Conservation (phyloP, 1,140 invertebrate genomes). For the Bombus soroeensis region DNA sequence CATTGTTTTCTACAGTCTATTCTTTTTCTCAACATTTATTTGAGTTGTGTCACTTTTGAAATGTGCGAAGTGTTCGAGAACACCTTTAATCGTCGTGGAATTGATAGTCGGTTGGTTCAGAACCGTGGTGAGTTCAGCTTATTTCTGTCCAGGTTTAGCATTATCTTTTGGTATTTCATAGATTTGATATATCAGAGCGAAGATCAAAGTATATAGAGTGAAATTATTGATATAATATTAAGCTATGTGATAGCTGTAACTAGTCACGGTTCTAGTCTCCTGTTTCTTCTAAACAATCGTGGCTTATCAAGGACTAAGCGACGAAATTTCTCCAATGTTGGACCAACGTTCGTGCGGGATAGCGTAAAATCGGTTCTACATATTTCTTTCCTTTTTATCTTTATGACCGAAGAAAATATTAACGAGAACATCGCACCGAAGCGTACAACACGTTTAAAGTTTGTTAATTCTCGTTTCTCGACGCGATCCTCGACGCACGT, state of each 20-base stretch:
- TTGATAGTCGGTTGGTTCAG: not conserved
- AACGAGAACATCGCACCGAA: conserved; percentile 26
- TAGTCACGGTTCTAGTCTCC: not conserved
- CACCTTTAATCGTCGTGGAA: not conserved
- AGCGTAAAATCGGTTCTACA: not conserved
- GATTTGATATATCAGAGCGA: not conserved
- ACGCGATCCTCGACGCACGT: not conserved
- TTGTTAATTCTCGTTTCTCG: conserved; percentile 32
- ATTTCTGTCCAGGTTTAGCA: not conserved
- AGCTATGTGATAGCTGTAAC: not conserved
- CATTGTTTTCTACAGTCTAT: too few species aligned
- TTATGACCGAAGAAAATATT: not conserved
- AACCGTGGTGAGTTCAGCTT: not conserved
- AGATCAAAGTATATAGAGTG: not conserved
- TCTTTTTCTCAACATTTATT: not conserved
- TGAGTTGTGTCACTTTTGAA: not conserved
- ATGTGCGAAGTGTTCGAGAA: not conserved
- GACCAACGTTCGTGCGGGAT: not conserved
- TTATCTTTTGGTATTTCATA: not conserved
- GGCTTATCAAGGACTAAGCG: not conserved
- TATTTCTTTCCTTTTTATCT: not conserved
- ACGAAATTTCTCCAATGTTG: not conserved
- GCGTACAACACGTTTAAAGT: conserved; percentile 20
- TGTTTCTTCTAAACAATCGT: not conserved
- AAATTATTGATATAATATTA: not conserved